Evolutionary conservation across 2,113 vertebrate genomes (phyloP).

Genomic region (Crocuta crocuta): DNA sequence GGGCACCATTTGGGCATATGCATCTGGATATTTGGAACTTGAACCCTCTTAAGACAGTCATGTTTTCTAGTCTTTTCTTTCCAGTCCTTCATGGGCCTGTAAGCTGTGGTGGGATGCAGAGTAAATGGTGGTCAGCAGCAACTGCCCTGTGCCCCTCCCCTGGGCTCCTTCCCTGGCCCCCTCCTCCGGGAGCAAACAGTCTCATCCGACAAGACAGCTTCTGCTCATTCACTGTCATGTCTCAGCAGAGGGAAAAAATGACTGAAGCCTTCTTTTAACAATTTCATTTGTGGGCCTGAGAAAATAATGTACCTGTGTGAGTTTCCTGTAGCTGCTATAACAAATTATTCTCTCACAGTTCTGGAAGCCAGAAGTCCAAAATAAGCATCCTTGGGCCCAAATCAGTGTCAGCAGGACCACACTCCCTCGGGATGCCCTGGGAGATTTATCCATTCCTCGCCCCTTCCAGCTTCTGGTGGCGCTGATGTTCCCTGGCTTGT

Average conservation of each 20-base stretch:
- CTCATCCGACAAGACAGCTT: neutral
- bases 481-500: neutral
- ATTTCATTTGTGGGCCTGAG: neutral
- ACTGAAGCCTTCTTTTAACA: neutral
- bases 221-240: neutral
- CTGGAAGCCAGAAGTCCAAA: neutral
- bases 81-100: neutral
- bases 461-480: neutral
- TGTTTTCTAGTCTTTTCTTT: neutral
- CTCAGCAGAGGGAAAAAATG: neutral
- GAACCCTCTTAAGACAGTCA: neutral
- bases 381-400: neutral
- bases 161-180: too few relatives aligned
- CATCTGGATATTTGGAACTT: neutral
- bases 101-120: neutral
- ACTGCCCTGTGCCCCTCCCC: neutral
- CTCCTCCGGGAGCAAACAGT: neutral
- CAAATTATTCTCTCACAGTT: neutral
- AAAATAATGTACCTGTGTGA: neutral
- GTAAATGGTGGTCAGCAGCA: neutral
- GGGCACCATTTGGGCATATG: neutral
- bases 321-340: neutral
- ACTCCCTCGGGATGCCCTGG: rapidly evolving
- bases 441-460: neutral
- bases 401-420: neutral